phyloP scores from a whole-genome alignment of 2,113 vertebrate species.

The Mola mola region DNA sequence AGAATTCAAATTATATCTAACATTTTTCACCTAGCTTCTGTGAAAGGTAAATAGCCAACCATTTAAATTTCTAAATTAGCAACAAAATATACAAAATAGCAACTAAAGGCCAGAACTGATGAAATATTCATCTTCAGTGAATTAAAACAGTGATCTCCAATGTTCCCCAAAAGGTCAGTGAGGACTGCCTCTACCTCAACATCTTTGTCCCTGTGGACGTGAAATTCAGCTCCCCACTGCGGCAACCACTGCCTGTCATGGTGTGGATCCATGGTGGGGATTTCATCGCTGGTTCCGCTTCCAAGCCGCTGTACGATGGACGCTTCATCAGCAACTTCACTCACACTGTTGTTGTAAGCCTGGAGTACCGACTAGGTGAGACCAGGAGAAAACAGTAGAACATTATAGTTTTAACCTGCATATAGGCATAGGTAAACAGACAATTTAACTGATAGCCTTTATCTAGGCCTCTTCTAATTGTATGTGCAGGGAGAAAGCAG shows the following conservation, averaged over 20 bases:
- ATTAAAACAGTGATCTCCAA: neutral
- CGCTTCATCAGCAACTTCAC: conserved; percentile 83
- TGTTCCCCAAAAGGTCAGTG: conserved; percentile 73
- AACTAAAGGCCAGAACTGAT: neutral
- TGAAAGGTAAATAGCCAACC: too few species aligned
- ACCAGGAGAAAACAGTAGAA: neutral
- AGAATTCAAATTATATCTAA: too few species aligned
- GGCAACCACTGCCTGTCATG: conserved; percentile 75
- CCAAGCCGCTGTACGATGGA: conserved; percentile 82
- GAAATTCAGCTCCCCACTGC: conserved; percentile 59
- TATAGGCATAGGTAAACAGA: neutral
- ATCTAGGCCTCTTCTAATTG: neutral
- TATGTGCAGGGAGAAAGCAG: neutral
- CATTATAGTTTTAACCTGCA: neutral
- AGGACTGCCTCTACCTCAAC: conserved; percentile 84
- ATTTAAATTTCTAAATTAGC: too few species aligned
- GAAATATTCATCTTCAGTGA: neutral
- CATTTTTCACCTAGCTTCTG: too few species aligned
- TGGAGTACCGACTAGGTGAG: conserved; percentile 82
- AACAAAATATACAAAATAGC: neutral
- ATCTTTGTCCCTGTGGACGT: conserved; percentile 77
- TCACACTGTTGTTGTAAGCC: conserved; percentile 75
- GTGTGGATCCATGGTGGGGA: conserved; percentile 85
- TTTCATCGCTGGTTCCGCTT: conserved; percentile 81
- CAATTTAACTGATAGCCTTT: neutral